These are phyloP conservation scores for Panonychus citri DNA, from an alignment of 1,140 invertebrate genomes.

Conservation along the genomic window DNA sequence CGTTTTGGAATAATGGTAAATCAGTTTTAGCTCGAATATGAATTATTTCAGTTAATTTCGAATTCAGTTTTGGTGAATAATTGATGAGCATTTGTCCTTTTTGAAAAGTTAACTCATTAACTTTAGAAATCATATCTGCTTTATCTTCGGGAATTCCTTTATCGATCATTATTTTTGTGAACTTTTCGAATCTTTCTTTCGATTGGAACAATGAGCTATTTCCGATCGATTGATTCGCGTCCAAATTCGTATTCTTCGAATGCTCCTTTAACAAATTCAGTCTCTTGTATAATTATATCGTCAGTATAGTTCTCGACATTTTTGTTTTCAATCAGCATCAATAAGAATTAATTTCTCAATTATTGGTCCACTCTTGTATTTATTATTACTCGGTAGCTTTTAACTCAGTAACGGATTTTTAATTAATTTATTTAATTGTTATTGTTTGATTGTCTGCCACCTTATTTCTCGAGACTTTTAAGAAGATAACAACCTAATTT, in stretches of 20 bases:
- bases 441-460: no score
- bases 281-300: conserved; percentile 17
- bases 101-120: not conserved
- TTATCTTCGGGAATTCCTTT: not conserved
- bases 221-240: not conserved
- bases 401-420: no score
- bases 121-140: not conserved
- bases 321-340: conserved; percentile 41
- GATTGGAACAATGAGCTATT: not conserved
- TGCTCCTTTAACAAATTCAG: not conserved
- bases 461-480: no score
- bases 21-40: not conserved
- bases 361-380: conserved; percentile 47
- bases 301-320: conserved; percentile 38
- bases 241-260: not conserved
- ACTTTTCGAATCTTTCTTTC: not conserved
- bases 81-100: not conserved
- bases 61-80: not conserved
- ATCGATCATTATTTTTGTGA: not conserved
- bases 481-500: no score
- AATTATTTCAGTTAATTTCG: not conserved
- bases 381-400: no score
- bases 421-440: no score
- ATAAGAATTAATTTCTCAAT: conserved; percentile 59
- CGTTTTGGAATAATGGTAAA: not conserved